phyloP scores from a whole-genome alignment of 1,140 invertebrate species.

The Drosophila kikkawai region DNA sequence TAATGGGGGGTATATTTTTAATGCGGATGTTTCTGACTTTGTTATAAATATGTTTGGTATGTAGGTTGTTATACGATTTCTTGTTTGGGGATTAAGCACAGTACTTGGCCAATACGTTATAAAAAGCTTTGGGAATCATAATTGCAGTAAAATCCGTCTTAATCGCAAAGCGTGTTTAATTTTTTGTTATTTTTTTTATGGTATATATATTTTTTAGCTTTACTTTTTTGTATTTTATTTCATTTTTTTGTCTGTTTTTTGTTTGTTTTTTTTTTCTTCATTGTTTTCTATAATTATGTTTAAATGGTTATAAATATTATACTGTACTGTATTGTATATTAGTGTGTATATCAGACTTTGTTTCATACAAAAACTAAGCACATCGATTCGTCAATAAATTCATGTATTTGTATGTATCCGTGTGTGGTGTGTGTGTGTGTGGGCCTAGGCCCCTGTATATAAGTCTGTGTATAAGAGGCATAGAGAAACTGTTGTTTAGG shows the following conservation, averaged over 20 bases:
- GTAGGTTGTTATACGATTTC: slow-evolving; percentile 21
- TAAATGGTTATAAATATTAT: slow-evolving; percentile 75
- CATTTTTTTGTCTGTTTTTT: slow-evolving; percentile 17
- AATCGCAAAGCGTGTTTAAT: slow-evolving; percentile 64
- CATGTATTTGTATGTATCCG: slow-evolving; percentile 68
- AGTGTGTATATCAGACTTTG: slow-evolving; percentile 83
- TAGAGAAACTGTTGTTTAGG: slow-evolving; percentile 71
- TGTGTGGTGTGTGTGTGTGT: slow-evolving; percentile 27
- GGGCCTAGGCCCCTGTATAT: slow-evolving; percentile 19
- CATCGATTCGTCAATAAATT: slow-evolving; percentile 82
- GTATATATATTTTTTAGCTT: slow-evolving; percentile 42
- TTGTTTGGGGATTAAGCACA: slow-evolving; percentile 42
- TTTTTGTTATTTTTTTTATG: slow-evolving; percentile 36
- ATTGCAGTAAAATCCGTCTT: slow-evolving; percentile 51
- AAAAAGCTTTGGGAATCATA: slow-evolving; percentile 54
- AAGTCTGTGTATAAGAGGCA: slow-evolving; percentile 57
- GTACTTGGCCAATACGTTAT: slow-evolving; percentile 49
- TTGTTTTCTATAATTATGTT: slow-evolving; percentile 74
- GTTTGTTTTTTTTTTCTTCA: slow-evolving; percentile 3
- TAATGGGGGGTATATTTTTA: slow-evolving; percentile 44
- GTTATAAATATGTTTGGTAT: slow-evolving; percentile 16
- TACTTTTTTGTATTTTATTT: slow-evolving; percentile 32
- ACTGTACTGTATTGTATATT: slow-evolving; percentile 78
- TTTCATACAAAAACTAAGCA: slow-evolving; percentile 83
- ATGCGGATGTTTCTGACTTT: slow-evolving; percentile 10